Evolutionary conservation across 2,797 vertebrate genomes (phyloP), one percentile per base, ranked within the genome.

Genomic region (Eurystomus glaucurus): DNA sequence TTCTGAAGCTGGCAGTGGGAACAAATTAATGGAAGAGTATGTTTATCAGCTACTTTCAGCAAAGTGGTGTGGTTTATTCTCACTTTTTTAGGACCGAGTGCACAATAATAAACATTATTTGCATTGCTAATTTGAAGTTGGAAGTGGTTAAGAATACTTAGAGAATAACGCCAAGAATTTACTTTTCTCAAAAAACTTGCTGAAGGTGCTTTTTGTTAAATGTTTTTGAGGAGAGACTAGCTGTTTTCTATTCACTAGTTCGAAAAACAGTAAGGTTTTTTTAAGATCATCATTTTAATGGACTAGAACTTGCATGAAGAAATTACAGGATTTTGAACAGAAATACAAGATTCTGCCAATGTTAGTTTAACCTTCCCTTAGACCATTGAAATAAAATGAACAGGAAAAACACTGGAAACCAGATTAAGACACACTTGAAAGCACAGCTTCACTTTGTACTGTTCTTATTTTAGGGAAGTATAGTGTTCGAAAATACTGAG

Each of bases 141-240:
- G 28, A 94, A 70, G 31, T 77, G 26, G 12, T 54, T 88, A 91
- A 83, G 39, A 48, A 28, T 79, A n/a, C 64, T 83, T 28, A 0
- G 16, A 50, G 52, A 74, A 70, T 64, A 88, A 77, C 80, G n/a
- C 8, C 7, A 25, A 51, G 70, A 70, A 43, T 55, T 46, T 79
- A 22, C 21, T 55, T 50, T 89, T 88, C 52, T 64, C 31, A 52
- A 55, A 81, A 45, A 60, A 43, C 1, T 0, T 89, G 33, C 17
- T 96, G 80, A 21, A 82, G 35, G 6, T 88, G 33, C 41, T 77
- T 85, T 75, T 70, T 64, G 10, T 54, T 80, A 77, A 74, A 20
- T 54, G 11, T 46, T 52, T 23, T n/a, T 62, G 41, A 39, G 58
- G 55, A 60, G 8, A 85, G 25, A 18, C 45, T 52, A 39, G 7